These are phyloP conservation scores for Pangasius macronema DNA, from an alignment of 2,797 vertebrate genomes.

Conservation along the genomic window DNA sequence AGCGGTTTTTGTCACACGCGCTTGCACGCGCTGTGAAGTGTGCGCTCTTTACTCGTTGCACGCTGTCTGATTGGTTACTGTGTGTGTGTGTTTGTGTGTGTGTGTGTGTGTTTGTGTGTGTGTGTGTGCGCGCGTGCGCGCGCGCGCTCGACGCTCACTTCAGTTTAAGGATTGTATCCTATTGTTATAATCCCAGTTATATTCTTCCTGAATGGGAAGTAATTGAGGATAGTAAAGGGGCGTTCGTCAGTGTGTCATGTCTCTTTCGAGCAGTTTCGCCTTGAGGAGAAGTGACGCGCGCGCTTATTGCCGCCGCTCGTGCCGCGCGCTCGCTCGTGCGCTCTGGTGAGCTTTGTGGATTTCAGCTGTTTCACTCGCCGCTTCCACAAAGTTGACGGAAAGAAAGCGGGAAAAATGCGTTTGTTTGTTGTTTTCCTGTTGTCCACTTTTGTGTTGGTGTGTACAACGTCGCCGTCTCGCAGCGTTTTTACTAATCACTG, in stretches of 20 bases:
- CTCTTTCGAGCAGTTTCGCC: not conserved
- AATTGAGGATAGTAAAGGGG: not conserved
- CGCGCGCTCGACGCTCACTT: not conserved
- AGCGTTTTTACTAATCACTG: constrained; percentile 87
- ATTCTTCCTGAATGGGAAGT: not conserved
- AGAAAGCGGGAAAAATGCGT: constrained; percentile 54
- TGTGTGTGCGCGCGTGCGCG: too few relatives aligned
- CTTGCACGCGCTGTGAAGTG: not conserved
- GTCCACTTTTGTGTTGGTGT: constrained; percentile 39
- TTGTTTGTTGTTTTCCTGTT: constrained; percentile 55
- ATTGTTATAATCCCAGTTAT: not conserved
- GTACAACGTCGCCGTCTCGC: constrained; percentile 43
- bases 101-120: not conserved
- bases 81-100: not conserved
- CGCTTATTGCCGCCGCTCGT: constrained; percentile 10
- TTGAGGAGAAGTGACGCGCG: not conserved
- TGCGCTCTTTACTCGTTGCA: not conserved
- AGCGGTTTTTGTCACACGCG: not conserved
- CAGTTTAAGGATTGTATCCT: not conserved
- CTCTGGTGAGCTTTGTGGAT: constrained; percentile 34
- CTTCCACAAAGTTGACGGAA: constrained; percentile 14
- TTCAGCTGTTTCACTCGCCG: constrained; percentile 2
- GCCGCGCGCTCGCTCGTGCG: constrained; percentile 13
- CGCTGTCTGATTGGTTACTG: not conserved
- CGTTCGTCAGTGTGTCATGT: not conserved